These are phyloP conservation scores for Platycnemis pennipes DNA, from an alignment of 2,888 invertebrate species.

Conservation along the genomic window DNA sequence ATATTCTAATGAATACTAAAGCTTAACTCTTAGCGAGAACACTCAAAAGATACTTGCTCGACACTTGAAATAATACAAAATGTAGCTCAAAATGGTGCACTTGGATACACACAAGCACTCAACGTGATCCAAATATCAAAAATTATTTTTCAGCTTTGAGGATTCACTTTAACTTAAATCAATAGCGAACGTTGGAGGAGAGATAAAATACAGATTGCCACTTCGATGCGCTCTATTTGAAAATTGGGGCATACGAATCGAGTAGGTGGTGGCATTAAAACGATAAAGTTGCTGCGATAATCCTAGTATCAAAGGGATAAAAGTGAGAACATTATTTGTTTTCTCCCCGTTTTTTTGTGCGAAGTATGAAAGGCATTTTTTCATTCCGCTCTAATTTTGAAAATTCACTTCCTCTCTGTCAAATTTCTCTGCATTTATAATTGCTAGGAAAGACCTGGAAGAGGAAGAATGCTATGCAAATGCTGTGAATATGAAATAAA, in stretches of 20 bases:
- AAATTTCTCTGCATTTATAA: too few relatives aligned
- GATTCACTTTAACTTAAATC: constrained; percentile 19
- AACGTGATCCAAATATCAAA: neutral
- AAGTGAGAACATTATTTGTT: neutral
- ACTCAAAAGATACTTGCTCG: neutral
- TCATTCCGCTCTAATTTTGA: neutral
- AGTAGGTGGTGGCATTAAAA: neutral
- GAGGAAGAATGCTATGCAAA: too few relatives aligned
- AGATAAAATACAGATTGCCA: neutral
- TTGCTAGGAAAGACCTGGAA: too few relatives aligned
- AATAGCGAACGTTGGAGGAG: neutral
- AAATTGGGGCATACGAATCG: neutral
- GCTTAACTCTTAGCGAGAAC: neutral
- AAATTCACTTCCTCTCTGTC: neutral
- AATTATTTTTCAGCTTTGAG: neutral
- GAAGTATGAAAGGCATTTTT: neutral
- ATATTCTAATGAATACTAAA: neutral
- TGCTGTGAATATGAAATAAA: too few relatives aligned
- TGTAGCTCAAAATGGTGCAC: too few relatives aligned
- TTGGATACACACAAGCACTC: neutral
- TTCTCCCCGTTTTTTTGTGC: neutral
- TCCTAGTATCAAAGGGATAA: neutral
- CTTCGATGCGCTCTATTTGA: neutral
- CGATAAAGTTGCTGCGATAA: neutral
- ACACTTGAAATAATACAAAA: neutral